phyloP scores from a whole-genome alignment of 2,113 vertebrate genomes.

The Rissa tridactyla region DNA sequence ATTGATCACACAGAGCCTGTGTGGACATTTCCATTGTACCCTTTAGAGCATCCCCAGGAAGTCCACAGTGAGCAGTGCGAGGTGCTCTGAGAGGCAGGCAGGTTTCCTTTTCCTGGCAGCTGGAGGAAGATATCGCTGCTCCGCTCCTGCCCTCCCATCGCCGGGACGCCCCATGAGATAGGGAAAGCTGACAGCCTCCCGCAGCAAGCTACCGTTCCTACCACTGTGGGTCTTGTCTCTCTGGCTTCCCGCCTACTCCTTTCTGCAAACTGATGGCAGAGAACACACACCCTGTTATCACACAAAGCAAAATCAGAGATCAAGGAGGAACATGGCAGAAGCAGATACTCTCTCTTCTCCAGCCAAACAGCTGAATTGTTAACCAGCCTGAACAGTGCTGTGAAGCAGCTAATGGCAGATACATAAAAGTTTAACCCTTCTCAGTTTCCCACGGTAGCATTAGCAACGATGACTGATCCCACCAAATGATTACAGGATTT shows the following conservation, averaged over 20 bases:
- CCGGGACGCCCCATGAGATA: background rate
- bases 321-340: slow-evolving; percentile 15
- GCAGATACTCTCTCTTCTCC: slow-evolving; percentile 17
- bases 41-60: background rate
- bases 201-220: background rate
- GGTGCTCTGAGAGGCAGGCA: background rate
- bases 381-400: slow-evolving; percentile 18
- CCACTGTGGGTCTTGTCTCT: background rate
- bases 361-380: slow-evolving; percentile 40
- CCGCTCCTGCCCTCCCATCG: background rate
- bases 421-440: slow-evolving; percentile 57
- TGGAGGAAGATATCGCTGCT: background rate
- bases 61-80: background rate
- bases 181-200: background rate
- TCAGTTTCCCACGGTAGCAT: slow-evolving; percentile 56
- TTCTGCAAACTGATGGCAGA: background rate
- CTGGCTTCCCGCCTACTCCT: slow-evolving; percentile 12
- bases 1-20: background rate
- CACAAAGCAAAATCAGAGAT: slow-evolving; percentile 9
- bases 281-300: slow-evolving; percentile 25
- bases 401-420: background rate
- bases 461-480: background rate
- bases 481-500: slow-evolving; percentile 45
- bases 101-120: background rate
- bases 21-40: background rate